These are phyloP conservation scores for Acropternis orthonyx DNA, from an alignment of 2,797 vertebrate genomes.

Conservation along the genomic window DNA sequence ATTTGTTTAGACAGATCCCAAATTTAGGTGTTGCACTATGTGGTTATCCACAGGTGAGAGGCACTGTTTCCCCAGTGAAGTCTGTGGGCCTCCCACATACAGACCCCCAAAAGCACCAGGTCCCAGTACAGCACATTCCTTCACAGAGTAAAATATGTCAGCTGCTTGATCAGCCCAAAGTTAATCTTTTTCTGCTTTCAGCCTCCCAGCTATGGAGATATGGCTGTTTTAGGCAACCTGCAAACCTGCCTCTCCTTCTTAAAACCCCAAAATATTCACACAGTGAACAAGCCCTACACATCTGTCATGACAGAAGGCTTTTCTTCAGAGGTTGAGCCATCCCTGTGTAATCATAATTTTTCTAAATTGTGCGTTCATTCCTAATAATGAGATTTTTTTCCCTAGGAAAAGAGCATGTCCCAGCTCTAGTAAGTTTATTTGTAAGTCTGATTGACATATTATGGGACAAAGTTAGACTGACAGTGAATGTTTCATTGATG, in stretches of 20 bases:
- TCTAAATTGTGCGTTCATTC: neutral
- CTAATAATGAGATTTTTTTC: neutral
- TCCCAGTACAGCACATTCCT: neutral
- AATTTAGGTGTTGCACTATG: neutral
- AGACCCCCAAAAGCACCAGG: neutral
- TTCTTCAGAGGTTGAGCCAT: neutral
- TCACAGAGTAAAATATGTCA: neutral
- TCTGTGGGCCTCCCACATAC: neutral
- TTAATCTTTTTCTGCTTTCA: neutral
- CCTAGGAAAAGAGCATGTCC: neutral
- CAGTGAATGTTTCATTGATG: conserved; percentile 53
- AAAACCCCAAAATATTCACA: neutral
- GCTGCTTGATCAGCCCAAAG: neutral
- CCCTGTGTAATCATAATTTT: neutral
- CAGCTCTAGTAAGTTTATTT: conserved; percentile 16
- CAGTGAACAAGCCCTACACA: neutral
- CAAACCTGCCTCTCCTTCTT: neutral
- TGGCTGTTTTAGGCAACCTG: neutral
- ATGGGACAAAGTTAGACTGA: conserved; percentile 41
- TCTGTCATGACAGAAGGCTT: neutral
- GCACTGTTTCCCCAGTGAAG: neutral
- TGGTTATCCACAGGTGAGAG: neutral
- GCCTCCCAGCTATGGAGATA: neutral
- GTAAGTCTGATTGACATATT: conserved; percentile 47
- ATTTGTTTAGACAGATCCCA: neutral